A percentile compares a stretch with the other conserved stretches of the same genome.
Conservation (phyloP, 2,797 vertebrate genomes). For the Chelmon rostratus region DNA sequence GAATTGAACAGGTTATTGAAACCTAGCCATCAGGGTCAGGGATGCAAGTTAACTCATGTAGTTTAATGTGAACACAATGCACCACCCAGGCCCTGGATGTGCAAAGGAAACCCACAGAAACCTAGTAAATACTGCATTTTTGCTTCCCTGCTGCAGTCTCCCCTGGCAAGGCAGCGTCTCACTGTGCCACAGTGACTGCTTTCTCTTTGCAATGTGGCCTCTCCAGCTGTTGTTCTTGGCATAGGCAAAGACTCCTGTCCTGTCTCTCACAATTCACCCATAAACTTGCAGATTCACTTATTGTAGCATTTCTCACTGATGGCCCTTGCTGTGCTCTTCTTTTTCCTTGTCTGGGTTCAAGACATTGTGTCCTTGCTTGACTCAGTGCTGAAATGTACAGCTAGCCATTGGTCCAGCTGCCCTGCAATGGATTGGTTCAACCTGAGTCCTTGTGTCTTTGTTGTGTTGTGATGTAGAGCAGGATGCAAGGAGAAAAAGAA, state of each 20-base stretch:
- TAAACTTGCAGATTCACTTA: slow-evolving; percentile 38
- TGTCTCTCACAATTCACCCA: slow-evolving; percentile 22
- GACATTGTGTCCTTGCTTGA: slow-evolving; percentile 19
- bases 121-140: slow-evolving; percentile 49
- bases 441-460: slow-evolving; percentile 35
- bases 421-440: slow-evolving; percentile 11
- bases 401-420: neutral
- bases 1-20: neutral
- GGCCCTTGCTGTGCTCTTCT: neutral
- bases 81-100: neutral
- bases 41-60: neutral
- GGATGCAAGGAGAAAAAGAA: slow-evolving; percentile 36
- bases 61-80: neutral
- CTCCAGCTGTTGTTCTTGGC: slow-evolving; percentile 74
- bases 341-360: neutral
- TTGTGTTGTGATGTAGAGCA: slow-evolving; percentile 45
- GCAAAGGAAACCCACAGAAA: slow-evolving; percentile 40
- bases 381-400: neutral
- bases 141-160: slow-evolving; percentile 61
- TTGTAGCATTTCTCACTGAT: slow-evolving; percentile 29
- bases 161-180: slow-evolving; percentile 59
- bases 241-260: slow-evolving; percentile 17
- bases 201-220: slow-evolving; percentile 62
- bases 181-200: slow-evolving; percentile 64
- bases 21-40: neutral